Conservation (phyloP, 2,888 invertebrate species). For the Drosophila austrosaltans region DNA sequence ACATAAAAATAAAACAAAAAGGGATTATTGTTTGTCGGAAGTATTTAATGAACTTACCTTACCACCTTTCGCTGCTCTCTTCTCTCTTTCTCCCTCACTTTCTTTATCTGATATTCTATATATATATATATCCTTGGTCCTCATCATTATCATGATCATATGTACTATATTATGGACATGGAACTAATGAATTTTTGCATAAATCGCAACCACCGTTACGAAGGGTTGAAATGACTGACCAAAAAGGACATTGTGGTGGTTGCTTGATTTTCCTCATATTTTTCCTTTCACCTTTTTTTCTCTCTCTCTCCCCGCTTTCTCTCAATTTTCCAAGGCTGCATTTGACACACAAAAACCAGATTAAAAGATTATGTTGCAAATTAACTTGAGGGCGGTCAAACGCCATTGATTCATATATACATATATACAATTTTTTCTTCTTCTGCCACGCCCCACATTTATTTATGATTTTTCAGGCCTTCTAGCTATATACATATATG, state of each 20-base stretch:
- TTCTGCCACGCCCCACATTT: conserved; percentile 51
- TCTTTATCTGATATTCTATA: neutral
- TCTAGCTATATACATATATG: no score
- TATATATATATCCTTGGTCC: conserved; percentile 23
- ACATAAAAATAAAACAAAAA: neutral
- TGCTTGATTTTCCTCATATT: conserved; percentile 34
- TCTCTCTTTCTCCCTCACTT: neutral
- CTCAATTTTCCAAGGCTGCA: conserved; percentile 49
- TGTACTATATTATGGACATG: conserved; percentile 55
- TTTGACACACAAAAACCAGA: conserved; percentile 79
- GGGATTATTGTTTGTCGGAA: conserved; percentile 25
- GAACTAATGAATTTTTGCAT: conserved; percentile 74
- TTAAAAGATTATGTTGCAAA: conserved; percentile 79
- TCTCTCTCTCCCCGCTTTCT: neutral
- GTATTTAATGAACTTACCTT: conserved; percentile 28
- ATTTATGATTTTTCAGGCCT: conserved; percentile 29
- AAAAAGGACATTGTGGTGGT: neutral
- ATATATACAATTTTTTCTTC: neutral
- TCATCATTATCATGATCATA: conserved; percentile 68
- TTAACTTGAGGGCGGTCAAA: conserved; percentile 64
- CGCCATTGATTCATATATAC: conserved; percentile 18
- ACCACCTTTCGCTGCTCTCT: no score
- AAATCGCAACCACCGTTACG: conserved; percentile 59
- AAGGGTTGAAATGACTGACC: conserved; percentile 31
- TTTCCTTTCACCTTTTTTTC: conserved; percentile 9